Base-by-base conservation (phyloP, 2,888 invertebrate genomes). In the Glaucopsyche alexis region DNA sequence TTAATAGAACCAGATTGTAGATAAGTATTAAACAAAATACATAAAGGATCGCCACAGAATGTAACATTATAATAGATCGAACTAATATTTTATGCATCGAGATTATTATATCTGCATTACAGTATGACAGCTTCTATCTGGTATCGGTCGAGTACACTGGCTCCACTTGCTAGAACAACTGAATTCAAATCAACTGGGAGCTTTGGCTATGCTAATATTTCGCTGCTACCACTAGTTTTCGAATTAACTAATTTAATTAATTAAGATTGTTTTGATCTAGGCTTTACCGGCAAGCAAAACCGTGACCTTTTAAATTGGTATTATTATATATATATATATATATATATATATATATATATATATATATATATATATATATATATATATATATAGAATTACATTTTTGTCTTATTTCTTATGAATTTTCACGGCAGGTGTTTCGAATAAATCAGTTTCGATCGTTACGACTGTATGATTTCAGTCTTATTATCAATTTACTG, bases 101-200 rank as follows among this genome's bases (percentile, higher is more conserved):
- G 82, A 84, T 86, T 84, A 88, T 88, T 87, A 86, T 82, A 80
- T 78, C 60, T 60, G 29, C 38, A 29, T 13, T 38, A 60, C 29
- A 13, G 29, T 29, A 13, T 14, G 29, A 38, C 13, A 60, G 60
- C 14, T 9, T 11, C 13, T 47, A 47, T 47, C 47, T 42, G 11
- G 9, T 55, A 78, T 77, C 77, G 73, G 76, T 74, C 49, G 78
- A 73, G 76, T 73, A 76, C 79, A 77, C 77, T 78, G 72, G 74
- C 77, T 73, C 75, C 73, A 74, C 76, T 77, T 71, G 76, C 77
- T 72, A 67, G 74, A 73, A 78, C 78, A 75, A 76, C 72, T 74
- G 81, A 80, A 81, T 82, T 77, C 77, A 77, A 80, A 81, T 80
- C 79, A 80, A 77, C 75, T 78, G 76, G 76, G 75, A 72, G 76